Evolutionary conservation across 2,797 vertebrate genomes (phyloP).

Genomic region (Acrocephalus scirpaceus): DNA sequence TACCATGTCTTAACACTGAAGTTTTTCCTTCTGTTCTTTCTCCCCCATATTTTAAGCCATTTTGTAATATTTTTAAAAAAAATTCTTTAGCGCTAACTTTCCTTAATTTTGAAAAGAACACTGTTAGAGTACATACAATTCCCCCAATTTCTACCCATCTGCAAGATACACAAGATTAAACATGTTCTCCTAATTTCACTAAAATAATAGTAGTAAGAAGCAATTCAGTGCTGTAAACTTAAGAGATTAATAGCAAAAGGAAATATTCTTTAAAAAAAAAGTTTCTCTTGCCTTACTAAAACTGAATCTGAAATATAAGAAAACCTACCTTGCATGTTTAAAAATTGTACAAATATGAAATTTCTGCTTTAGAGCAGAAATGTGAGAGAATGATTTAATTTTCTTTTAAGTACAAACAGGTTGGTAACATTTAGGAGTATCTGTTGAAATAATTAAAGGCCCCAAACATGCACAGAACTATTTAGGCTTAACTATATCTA

Average conservation of each 20-base stretch:
- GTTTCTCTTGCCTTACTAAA: background rate
- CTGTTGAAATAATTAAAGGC: background rate
- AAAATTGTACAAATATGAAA: background rate
- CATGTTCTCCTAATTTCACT: background rate
- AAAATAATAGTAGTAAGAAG: background rate
- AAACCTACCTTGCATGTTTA: background rate
- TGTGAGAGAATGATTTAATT: fast-evolving
- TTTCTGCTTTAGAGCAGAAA: background rate
- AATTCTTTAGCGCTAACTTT: background rate
- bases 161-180: background rate
- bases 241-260: background rate
- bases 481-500: background rate
- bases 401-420: background rate
- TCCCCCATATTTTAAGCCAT: background rate
- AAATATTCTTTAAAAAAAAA: background rate
- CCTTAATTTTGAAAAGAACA: background rate
- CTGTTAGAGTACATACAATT: background rate
- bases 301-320: background rate
- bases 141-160: background rate
- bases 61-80: background rate
- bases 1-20: background rate
- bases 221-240: background rate
- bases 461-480: background rate
- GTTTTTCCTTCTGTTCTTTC: background rate
- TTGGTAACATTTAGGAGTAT: background rate